Evolutionary conservation across 2,888 invertebrate species (phyloP), one percentile per base, ranked within the genome.

Genomic region (Campoplex capitator): DNA sequence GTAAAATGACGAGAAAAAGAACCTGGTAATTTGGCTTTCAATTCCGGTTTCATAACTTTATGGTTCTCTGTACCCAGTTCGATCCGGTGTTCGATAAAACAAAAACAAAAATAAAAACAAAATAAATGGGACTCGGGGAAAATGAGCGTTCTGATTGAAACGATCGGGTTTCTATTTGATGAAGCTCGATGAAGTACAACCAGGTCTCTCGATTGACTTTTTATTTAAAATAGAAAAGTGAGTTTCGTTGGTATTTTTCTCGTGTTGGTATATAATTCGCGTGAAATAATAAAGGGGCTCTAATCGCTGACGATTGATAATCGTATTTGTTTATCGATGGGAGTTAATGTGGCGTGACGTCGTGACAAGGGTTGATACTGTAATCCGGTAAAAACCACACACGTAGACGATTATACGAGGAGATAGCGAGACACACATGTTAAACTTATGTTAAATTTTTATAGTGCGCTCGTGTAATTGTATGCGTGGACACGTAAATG

Each of bases 361-460:
- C 76, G 81, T 68, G 62, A 82, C 82, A 73, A 84, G 79, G 76
- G 81, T 82, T 80, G 71, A 70, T 82, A 78, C 54, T 56, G 38
- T 68, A 45, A 65, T 23, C 48, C 32, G 51, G 54, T 48, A 35
- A 54, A 62, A 67, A 62, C 83, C 77, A 77, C 86, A 83, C 83
- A 83, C 79, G 86, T 80, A 67, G 83, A 73, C 86, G 83, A 86
- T 73, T 81, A 32, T 67, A 48, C 48, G 48, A 58, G n/a, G 75
- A 80, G 83, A 85, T 85, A 76, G 82, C 6, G 51, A 70, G 54
- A 2, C 56, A 70, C 70, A 45, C 71, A 23, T 58, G 70, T 45
- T 71, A 11, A 45, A 45, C 32, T 11, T 45, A 42, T 62, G 51
- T 28, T 35, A 13, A 42, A 67, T 28, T 42, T 42, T 54, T n/a